These are phyloP conservation scores for Mareca strepera DNA, from an alignment of 2,797 vertebrate genomes.

Conservation along the genomic window DNA sequence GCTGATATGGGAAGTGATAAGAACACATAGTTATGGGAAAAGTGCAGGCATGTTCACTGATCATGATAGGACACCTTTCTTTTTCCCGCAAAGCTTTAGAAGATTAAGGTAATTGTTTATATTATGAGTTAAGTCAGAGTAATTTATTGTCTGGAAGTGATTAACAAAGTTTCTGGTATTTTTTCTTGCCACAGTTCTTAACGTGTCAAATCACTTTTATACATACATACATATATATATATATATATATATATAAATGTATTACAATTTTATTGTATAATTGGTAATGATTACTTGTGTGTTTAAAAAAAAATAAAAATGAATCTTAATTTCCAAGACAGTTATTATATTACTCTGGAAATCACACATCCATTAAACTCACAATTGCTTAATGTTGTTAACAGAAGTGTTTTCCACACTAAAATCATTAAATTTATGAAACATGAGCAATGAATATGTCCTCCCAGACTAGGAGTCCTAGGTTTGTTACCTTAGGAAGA, in stretches of 20 bases:
- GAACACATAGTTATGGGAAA: background rate
- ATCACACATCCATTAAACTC: background rate
- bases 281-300: background rate
- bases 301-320: background rate
- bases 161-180: background rate
- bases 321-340: background rate
- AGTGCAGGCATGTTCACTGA: background rate
- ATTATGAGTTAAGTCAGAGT: background rate
- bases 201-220: background rate
- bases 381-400: background rate
- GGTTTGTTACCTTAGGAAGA: background rate
- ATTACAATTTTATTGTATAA: background rate
- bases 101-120: background rate
- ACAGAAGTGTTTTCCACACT: background rate
- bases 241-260: background rate
- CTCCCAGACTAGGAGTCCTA: background rate
- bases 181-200: background rate
- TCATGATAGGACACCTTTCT: background rate
- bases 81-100: background rate
- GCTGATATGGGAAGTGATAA: background rate
- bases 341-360: background rate
- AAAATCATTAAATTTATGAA: background rate
- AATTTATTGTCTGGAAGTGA: background rate
- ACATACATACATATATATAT: background rate
- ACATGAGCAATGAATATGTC: background rate